These are phyloP conservation scores for Andinoacara biseriatus DNA, from an alignment of 2,113 vertebrate genomes.

Conservation along the genomic window DNA sequence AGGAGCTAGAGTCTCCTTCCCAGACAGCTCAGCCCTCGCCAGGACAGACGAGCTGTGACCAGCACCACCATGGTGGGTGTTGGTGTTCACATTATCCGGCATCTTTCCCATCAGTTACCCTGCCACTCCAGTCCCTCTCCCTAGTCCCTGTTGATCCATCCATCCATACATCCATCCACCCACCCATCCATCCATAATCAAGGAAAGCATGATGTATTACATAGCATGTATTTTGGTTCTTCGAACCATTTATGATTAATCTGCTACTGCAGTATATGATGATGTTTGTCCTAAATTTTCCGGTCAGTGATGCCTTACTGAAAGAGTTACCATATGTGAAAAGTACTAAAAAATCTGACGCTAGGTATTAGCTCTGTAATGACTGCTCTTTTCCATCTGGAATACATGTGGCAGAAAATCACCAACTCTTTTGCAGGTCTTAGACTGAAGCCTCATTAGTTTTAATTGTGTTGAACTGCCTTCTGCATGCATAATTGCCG, in stretches of 20 bases:
- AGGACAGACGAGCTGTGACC: constrained; percentile 79
- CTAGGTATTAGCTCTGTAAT: constrained; percentile 48
- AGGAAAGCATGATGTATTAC: background rate
- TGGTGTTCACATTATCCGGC: constrained; percentile 65
- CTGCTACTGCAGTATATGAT: background rate
- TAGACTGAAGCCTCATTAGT: constrained; percentile 76
- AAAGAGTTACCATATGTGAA: constrained; percentile 28
- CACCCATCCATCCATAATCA: fast-evolving
- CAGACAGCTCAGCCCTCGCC: constrained; percentile 75
- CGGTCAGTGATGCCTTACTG: constrained; percentile 6
- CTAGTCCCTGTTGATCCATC: background rate
- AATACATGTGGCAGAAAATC: constrained; percentile 78
- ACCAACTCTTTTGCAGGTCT: constrained; percentile 65
- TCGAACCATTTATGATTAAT: background rate
- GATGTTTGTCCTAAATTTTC: constrained; percentile 7
- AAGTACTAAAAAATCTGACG: constrained; percentile 29
- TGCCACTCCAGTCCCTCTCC: background rate
- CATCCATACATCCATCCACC: fast-evolving
- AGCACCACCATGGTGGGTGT: constrained; percentile 85
- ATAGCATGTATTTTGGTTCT: background rate
- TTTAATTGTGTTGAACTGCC: constrained; percentile 75
- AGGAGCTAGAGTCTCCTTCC: constrained; percentile 80
- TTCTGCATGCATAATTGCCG: constrained; percentile 72
- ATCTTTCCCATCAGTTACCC: constrained; percentile 24
- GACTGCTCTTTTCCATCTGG: constrained; percentile 71